Base-by-base conservation (phyloP, 2,797 vertebrate genomes). In the Chelonia mydas region DNA sequence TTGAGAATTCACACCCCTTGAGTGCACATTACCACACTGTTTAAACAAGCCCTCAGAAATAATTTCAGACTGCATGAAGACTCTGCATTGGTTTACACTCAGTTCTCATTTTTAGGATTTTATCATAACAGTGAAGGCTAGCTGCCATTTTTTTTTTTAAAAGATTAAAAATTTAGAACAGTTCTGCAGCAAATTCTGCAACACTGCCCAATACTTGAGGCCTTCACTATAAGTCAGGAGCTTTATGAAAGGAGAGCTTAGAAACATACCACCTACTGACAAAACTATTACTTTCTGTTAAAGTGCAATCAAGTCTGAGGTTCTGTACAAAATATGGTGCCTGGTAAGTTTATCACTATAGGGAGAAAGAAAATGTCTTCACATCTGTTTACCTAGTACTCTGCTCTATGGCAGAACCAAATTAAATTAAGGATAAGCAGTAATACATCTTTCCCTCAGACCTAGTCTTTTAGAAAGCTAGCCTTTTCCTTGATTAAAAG, bases 261-360 rank as follows among this genome's bases (percentile, higher is more conserved):
- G 49, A 94, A 65, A 28, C 3, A 86, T 83, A 88, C 92, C 85
- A 94, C 47, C 78, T 76, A 88, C 81, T 91, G 89, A 49, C 79
- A 94, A 94, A 95, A 93, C 95, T 96, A 96, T 77, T 91, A 92
- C 79, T 94, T 45, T 5, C 53, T 92, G n/a, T 95, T 90, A 53
- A 90, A 91, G 57, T n/a, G 47, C 51, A 95, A 84, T 45, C 49
- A 92, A 83, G 84, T 90, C 83, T 87, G 81, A 94, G 28, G 84
- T 77, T 90, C 81, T 68, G 65, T 47, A 93, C 51, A 86, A 96
- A 96, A 96, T 94, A 89, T 41, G 86, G 88, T 77, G 94, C 91
- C 84, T 96, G 82, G 94, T 91, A 92, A 65, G 45, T n/a, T 59
- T 53, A 68, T 79, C 45, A 79, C 41, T 49, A 68, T 6, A 45